Percentiles rank a stretch among this genome's conserved stretches.
phyloP scores from a whole-genome alignment of 1,140 invertebrate species.

The honey bee (Apis mellifera) region DNA sequence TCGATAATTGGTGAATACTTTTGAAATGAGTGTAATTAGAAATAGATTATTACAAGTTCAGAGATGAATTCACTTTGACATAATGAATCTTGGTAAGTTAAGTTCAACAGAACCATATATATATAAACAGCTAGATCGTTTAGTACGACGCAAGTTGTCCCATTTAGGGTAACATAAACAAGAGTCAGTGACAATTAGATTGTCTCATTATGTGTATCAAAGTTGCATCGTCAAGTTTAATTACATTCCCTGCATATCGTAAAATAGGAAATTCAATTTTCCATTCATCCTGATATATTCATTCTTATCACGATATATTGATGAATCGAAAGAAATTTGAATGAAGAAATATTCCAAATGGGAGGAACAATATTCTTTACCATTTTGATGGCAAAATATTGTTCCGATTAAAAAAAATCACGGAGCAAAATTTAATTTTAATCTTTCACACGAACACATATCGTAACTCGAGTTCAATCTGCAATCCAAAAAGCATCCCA shows the following conservation, averaged over 20 bases:
- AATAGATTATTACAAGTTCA: neutral
- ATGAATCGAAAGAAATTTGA: no score
- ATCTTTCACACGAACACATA: no score
- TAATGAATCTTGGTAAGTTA: neutral
- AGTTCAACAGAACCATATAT: neutral
- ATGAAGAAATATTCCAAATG: no score
- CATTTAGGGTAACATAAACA: neutral
- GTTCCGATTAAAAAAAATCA: no score
- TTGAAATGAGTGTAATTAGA: neutral
- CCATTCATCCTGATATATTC: neutral
- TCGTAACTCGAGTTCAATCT: no score
- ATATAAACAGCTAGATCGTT: neutral
- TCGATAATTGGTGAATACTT: neutral
- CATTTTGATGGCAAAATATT: no score
- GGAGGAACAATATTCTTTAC: no score
- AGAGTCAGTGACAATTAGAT: neutral
- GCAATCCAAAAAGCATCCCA: no score
- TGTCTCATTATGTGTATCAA: neutral
- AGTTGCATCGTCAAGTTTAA: neutral
- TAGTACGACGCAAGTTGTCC: neutral
- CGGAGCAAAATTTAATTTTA: no score
- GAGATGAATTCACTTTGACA: neutral
- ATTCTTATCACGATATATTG: no score
- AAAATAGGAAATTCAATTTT: neutral
- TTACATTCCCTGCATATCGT: neutral